Conservation (phyloP, 2,113 vertebrate species). For the Pterocles gutturalis region DNA sequence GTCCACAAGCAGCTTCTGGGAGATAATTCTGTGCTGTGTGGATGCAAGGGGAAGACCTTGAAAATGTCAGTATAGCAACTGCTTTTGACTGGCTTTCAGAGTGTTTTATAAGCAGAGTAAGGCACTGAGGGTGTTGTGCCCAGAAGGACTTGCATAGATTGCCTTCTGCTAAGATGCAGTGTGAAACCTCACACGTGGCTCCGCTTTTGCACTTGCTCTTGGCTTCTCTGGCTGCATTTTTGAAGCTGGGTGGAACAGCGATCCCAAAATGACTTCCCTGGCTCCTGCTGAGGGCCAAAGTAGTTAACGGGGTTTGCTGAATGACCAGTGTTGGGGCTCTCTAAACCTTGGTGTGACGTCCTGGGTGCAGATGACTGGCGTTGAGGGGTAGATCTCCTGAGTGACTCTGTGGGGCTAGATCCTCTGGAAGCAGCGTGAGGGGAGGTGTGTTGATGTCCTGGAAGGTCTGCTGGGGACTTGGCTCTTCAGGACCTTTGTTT, state of each 20-base stretch:
- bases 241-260: background rate
- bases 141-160: background rate
- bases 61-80: background rate
- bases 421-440: background rate
- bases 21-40: background rate
- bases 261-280: background rate
- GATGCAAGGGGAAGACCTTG: background rate
- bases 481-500: background rate
- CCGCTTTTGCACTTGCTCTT: background rate
- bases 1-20: background rate
- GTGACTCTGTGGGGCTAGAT: background rate
- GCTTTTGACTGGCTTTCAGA: background rate
- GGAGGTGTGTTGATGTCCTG: background rate
- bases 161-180: background rate
- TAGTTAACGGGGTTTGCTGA: background rate
- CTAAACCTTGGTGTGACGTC: rapidly evolving
- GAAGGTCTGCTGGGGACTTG: background rate
- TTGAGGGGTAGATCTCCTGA: background rate
- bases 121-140: background rate
- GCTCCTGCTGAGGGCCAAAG: background rate
- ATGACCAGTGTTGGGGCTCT: no score
- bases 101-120: background rate
- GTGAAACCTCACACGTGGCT: background rate
- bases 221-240: background rate
- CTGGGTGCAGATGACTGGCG: background rate